Conservation (phyloP, 2,113 vertebrate species). For the Calcarius ornatus region DNA sequence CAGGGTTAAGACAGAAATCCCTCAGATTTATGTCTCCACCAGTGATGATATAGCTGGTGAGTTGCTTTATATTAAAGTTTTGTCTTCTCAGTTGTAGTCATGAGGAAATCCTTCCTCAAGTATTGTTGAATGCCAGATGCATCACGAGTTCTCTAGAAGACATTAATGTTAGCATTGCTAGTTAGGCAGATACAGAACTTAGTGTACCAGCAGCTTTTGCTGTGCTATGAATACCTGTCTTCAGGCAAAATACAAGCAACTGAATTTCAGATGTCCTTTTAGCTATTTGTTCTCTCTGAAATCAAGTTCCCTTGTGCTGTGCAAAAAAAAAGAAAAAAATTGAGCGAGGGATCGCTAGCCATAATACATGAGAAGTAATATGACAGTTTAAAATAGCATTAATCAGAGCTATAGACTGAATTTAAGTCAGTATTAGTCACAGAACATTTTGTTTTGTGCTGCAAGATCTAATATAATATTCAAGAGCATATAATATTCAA, state of each 20-base stretch:
- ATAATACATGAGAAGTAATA: slow-evolving; percentile 60
- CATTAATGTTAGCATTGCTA: not conserved
- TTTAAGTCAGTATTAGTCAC: slow-evolving; percentile 43
- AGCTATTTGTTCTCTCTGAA: slow-evolving; percentile 59
- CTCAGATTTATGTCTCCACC: slow-evolving; percentile 8
- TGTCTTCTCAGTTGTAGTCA: not conserved
- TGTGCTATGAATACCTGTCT: not conserved
- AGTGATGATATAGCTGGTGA: not conserved
- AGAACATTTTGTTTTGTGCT: slow-evolving; percentile 26
- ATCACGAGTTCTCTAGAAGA: not conserved
- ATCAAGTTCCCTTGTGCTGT: slow-evolving; percentile 52
- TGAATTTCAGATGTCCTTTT: slow-evolving; percentile 52
- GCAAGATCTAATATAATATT: not conserved
- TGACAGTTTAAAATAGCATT: slow-evolving; percentile 65
- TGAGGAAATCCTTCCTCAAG: not conserved
- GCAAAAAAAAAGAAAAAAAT: slow-evolving; percentile 33
- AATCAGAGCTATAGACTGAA: slow-evolving; percentile 53
- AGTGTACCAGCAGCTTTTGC: not conserved
- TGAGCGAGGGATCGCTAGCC: slow-evolving; percentile 41
- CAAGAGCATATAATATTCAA: not conserved
- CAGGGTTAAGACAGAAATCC: not conserved
- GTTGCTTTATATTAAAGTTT: not conserved
- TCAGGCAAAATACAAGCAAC: not conserved
- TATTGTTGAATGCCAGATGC: not conserved
- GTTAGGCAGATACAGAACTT: not conserved